Evolutionary conservation across 2,888 invertebrate genomes (phyloP), one percentile per base, ranked within the genome.

Genomic region (Drosophila neotestacea): DNA sequence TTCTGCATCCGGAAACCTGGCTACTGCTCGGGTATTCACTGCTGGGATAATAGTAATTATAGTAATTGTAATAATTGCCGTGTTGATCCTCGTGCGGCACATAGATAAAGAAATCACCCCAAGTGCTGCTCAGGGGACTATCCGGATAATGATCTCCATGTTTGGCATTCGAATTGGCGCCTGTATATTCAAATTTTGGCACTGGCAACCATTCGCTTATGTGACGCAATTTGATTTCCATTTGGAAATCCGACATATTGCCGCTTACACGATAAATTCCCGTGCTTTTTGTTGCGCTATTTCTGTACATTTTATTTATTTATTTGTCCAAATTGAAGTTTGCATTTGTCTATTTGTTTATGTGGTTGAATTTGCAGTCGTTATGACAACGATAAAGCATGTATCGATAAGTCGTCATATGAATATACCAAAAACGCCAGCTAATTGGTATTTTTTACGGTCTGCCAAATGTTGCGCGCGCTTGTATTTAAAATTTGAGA

Each of bases 181-280:
- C 84, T 1, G 44, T 7, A 11, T 86, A 77, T 51, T 91, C 90
- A 55, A 91, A 92, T 64, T 90, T 92, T 1, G 92, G 92, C 59
- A 93, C 84, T 47, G 91, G 90, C 30, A 93, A 78, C 63, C 92
- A 77, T 4, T 92, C 91, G 71, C 90, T 90, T 2, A 93, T 84
- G 51, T 88, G 90, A 3, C 82, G 64, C 22, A 85, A 22, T 16
- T 74, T 78, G n/a, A 85, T 42, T 7, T 74, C 65, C 67, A 85
- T 13, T 16, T 73, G 81, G 0, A 85, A 68, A 2, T 84, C 76
- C 0, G 34, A 79, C 4, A 92, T 91, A 51, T 82, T 82, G 38
- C 91, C 91, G 39, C 72, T 81, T 13, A 92, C 74, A 10, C 88
- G 89, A 68, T 93, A 93, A 51, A 91, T 83, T 3, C 91, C 92